Percentiles rank a stretch among this genome's conserved stretches.
These are phyloP conservation scores for Clupea harengus DNA, from an alignment of 2,113 vertebrate genomes.

Conservation along the genomic window DNA sequence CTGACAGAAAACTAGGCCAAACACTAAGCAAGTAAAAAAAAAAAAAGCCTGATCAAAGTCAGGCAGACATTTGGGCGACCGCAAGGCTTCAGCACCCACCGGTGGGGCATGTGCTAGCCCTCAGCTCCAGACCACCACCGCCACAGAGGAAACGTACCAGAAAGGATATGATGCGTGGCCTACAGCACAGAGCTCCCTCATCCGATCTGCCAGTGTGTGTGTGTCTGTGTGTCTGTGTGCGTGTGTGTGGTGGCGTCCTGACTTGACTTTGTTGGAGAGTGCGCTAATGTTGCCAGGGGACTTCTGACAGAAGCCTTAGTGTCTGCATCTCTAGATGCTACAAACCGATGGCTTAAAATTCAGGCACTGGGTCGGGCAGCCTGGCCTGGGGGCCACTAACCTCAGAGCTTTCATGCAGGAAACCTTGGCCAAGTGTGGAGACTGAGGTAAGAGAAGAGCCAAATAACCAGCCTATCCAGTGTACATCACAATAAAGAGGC, in stretches of 20 bases:
- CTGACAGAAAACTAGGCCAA: neutral
- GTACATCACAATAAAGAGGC: neutral
- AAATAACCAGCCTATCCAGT: neutral
- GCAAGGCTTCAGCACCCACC: neutral
- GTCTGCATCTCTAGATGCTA: neutral
- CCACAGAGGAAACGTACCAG: constrained; percentile 1
- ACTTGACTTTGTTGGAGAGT: neutral
- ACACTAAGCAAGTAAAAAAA: neutral
- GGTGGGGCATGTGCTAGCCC: neutral
- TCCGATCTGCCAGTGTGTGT: neutral
- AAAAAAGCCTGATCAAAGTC: neutral
- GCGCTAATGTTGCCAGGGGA: neutral
- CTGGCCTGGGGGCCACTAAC: neutral
- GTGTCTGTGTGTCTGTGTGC: neutral
- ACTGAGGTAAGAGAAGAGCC: neutral
- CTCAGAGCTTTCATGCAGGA: neutral
- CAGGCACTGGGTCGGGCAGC: constrained; percentile 1
- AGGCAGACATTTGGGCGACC: neutral
- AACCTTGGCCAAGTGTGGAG: constrained; percentile 2
- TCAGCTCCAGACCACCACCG: neutral
- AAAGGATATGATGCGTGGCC: constrained; percentile 13
- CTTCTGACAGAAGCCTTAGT: neutral
- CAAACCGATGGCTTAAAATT: neutral
- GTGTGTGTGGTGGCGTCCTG: neutral
- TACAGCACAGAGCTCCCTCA: neutral